A percentile compares a stretch with the other conserved stretches of the same genome.
Evolutionary conservation across 2,113 vertebrate genomes (phyloP).

Genomic region (Probosciger aterrimus): DNA sequence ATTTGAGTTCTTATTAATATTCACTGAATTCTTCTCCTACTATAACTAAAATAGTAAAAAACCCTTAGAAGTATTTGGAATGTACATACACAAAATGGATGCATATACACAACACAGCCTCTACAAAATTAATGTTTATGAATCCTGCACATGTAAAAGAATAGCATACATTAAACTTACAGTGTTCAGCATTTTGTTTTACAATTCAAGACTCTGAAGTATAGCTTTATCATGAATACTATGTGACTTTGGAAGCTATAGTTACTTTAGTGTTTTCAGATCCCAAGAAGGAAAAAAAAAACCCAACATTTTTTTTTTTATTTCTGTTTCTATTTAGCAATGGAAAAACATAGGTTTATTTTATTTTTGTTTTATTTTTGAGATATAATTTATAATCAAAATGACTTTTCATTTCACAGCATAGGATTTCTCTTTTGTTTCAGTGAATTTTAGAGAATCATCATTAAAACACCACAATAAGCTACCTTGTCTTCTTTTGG

Average conservation of each 20-base stretch:
- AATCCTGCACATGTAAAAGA: background rate
- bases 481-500: background rate
- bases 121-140: background rate
- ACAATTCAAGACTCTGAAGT: background rate
- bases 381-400: background rate
- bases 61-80: background rate
- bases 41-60: background rate
- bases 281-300: background rate
- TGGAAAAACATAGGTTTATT: background rate
- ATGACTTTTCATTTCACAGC: background rate
- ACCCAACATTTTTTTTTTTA: background rate
- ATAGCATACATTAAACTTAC: background rate
- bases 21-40: background rate
- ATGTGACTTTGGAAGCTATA: background rate
- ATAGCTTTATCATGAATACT: background rate
- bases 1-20: background rate
- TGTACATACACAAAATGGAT: background rate
- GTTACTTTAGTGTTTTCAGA: background rate
- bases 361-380: background rate
- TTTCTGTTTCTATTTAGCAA: background rate
- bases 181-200: background rate
- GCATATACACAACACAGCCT: background rate
- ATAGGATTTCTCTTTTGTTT: background rate
- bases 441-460: background rate
- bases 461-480: background rate